These are phyloP conservation scores for Cepaea nemoralis DNA, from an alignment of 1,140 invertebrate species.

Conservation along the genomic window DNA sequence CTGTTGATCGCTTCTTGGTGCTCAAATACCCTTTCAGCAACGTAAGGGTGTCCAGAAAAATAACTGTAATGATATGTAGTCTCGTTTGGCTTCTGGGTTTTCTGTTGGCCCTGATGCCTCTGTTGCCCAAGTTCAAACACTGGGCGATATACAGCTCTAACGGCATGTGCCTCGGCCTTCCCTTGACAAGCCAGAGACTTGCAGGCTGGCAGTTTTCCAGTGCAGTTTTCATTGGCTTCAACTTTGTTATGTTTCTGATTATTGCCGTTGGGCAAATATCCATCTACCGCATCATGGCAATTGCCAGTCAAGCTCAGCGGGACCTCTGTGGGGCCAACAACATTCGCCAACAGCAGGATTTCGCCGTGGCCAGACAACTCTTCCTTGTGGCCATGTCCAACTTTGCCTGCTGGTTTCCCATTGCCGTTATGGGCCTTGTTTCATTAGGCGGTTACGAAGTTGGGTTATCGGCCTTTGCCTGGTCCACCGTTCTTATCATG, in stretches of 20 bases:
- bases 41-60: constrained; percentile 23
- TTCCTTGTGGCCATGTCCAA: constrained; percentile 47
- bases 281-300: constrained; percentile 44
- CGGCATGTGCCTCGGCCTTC: constrained; percentile 52
- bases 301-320: background rate
- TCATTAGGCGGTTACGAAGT: constrained; percentile 39
- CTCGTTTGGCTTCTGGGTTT: constrained; percentile 43
- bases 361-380: constrained; percentile 45
- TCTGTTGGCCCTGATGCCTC: constrained; percentile 44
- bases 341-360: constrained; percentile 35
- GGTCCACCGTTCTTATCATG: constrained; percentile 49
- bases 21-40: constrained; percentile 53
- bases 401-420: constrained; percentile 53
- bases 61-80: constrained; percentile 20
- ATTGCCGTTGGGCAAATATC: constrained; percentile 48
- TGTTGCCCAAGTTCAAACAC: constrained; percentile 3
- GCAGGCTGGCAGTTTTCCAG: constrained; percentile 49
- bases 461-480: constrained; percentile 44
- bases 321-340: background rate
- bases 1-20: constrained; percentile 55
- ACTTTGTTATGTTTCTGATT: constrained; percentile 47
- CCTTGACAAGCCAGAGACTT: constrained; percentile 37
- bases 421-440: constrained; percentile 49
- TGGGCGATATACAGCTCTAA: constrained; percentile 41
- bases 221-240: constrained; percentile 49